Conservation (phyloP, 2,113 vertebrate genomes). For the Amia ocellicauda region DNA sequence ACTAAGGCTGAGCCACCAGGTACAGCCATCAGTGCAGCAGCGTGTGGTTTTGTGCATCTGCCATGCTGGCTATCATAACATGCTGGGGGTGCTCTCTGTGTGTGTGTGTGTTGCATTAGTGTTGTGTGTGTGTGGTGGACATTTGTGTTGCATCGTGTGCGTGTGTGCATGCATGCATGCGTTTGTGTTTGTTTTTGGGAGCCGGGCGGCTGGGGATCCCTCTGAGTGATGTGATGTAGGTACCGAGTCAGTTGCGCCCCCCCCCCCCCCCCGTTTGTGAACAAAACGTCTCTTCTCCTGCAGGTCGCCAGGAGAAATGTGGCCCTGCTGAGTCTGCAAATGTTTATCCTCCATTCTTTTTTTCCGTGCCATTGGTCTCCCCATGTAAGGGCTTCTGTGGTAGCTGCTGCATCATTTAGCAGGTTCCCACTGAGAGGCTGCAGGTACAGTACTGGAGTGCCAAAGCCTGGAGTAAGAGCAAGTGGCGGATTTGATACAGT, state of each 20-base stretch:
- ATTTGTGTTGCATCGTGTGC: not conserved
- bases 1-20: no score
- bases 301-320: constrained; percentile 1
- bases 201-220: constrained; percentile 15
- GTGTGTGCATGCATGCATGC: constrained; percentile 15
- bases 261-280: not conserved
- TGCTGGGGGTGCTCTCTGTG: constrained; percentile 17
- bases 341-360: constrained; percentile 47
- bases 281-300: no score
- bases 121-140: not conserved
- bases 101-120: not conserved
- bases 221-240: constrained; percentile 5
- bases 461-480: constrained; percentile 12
- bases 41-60: no score
- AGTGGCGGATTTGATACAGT: constrained; percentile 14
- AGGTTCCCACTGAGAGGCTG: constrained; percentile 45
- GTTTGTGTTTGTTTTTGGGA: constrained; percentile 24
- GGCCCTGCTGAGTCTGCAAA: constrained; percentile 33
- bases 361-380: constrained; percentile 58
- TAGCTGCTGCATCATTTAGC: constrained; percentile 63
- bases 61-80: no score
- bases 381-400: constrained; percentile 53
- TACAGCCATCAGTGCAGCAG: no score
- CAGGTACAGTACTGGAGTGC: constrained; percentile 40
- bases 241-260: not conserved